Percentiles rank a stretch among this genome's conserved stretches.
phyloP scores from a whole-genome alignment of 1,140 invertebrate species.

The Macrobrachium nipponense region DNA sequence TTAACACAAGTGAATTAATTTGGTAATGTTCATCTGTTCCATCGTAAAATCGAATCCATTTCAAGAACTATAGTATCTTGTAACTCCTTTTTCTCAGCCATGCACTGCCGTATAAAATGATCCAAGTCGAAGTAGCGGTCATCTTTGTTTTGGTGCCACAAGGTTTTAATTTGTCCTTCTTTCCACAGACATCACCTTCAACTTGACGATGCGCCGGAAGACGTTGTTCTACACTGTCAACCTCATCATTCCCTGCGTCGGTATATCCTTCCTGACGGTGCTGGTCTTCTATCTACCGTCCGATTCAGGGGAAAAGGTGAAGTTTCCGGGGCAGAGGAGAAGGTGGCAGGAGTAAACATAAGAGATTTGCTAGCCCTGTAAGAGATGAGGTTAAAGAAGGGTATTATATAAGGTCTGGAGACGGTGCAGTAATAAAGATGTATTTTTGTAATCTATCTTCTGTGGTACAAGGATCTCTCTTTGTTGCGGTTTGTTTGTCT shows the following conservation, averaged over 20 bases:
- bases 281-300: constrained; percentile 48
- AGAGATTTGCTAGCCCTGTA: not conserved
- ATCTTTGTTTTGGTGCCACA: too few species aligned
- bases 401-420: not conserved
- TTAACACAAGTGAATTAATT: not conserved
- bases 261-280: constrained; percentile 49
- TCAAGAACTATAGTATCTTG: too few species aligned
- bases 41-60: too few species aligned
- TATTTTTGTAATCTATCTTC: too few species aligned
- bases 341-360: not conserved
- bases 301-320: constrained; percentile 51
- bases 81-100: too few species aligned
- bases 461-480: too few species aligned
- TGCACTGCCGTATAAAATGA: too few species aligned
- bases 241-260: constrained; percentile 50
- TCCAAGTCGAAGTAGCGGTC: too few species aligned
- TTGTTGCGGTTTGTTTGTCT: too few species aligned
- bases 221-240: constrained; percentile 53
- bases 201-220: constrained; percentile 48
- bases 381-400: not conserved
- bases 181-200: constrained; percentile 49
- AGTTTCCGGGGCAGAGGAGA: not conserved
- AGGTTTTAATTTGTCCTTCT: not conserved
- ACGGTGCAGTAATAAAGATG: too few species aligned
- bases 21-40: too few species aligned